These are phyloP conservation scores for Hippolais icterina DNA, from an alignment of 2,113 vertebrate genomes.

Conservation along the genomic window DNA sequence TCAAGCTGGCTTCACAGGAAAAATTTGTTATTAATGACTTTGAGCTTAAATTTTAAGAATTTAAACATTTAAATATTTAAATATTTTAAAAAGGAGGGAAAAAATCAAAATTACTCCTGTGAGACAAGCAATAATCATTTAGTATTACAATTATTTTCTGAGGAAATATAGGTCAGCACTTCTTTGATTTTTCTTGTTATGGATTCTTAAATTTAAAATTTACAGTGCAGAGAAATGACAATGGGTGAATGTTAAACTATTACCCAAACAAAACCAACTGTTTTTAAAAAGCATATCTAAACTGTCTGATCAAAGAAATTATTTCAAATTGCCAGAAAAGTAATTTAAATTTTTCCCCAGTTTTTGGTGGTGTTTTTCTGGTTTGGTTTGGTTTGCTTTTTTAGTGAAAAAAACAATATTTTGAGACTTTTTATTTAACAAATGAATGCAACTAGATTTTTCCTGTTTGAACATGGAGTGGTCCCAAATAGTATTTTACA, in stretches of 20 bases:
- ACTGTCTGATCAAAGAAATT: not conserved
- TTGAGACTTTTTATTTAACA: not conserved
- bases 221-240: not conserved
- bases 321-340: not conserved
- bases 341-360: not conserved
- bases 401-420: not conserved
- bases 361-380: too few species aligned
- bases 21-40: not conserved
- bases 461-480: not conserved
- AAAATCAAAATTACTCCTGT: not conserved
- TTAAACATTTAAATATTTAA: not conserved
- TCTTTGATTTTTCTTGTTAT: not conserved
- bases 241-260: not conserved
- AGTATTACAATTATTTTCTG: not conserved
- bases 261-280: not conserved
- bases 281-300: not conserved
- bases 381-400: not conserved
- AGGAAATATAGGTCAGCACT: not conserved
- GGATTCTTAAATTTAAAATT: not conserved
- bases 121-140: not conserved
- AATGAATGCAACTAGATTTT: not conserved
- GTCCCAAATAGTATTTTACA: not conserved
- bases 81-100: not conserved
- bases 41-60: not conserved
- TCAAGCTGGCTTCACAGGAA: not conserved